These are phyloP conservation scores for Aphaenogaster rudis DNA, from an alignment of 1,140 invertebrate species.

Conservation along the genomic window DNA sequence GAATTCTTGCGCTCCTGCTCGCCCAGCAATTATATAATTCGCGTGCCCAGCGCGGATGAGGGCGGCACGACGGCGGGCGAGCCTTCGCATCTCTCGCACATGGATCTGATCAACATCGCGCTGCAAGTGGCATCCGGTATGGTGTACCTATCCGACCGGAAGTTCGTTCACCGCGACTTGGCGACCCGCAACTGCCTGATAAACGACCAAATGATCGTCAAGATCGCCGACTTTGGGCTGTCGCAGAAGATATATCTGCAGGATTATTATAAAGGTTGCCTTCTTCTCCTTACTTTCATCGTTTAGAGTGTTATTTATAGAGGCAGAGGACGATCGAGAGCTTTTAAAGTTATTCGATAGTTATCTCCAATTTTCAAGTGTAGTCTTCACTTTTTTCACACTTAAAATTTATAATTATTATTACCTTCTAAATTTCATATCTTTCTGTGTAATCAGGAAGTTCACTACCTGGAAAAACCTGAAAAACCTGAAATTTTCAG, in stretches of 20 bases:
- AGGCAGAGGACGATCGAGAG: not conserved
- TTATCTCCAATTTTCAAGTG: not conserved
- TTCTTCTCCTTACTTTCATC: not conserved
- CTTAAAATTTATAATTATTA: not conserved
- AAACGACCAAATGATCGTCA: constrained; percentile 97
- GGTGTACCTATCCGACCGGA: constrained; percentile 97
- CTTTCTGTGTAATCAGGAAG: not conserved
- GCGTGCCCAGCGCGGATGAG: constrained; percentile 82
- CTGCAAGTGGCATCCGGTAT: constrained; percentile 96
- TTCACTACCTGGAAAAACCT: no score
- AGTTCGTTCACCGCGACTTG: constrained; percentile 98
- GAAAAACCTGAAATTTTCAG: no score
- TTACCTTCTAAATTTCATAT: not conserved
- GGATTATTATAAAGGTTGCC: constrained; percentile 94
- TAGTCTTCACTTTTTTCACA: not conserved
- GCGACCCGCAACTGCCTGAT: constrained; percentile 98
- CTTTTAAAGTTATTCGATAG: not conserved
- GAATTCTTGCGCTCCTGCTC: constrained; percentile 94
- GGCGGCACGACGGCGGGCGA: constrained; percentile 80
- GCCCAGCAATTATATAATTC: constrained; percentile 90
- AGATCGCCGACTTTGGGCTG: constrained; percentile 98
- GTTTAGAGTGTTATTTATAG: not conserved
- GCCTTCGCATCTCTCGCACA: constrained; percentile 89
- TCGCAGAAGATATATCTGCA: constrained; percentile 97
- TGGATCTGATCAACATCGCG: constrained; percentile 94